Evolutionary conservation across 1,140 invertebrate species (phyloP), one percentile per base, ranked within the genome.

Genomic region (Acromyrmex charruanus): DNA sequence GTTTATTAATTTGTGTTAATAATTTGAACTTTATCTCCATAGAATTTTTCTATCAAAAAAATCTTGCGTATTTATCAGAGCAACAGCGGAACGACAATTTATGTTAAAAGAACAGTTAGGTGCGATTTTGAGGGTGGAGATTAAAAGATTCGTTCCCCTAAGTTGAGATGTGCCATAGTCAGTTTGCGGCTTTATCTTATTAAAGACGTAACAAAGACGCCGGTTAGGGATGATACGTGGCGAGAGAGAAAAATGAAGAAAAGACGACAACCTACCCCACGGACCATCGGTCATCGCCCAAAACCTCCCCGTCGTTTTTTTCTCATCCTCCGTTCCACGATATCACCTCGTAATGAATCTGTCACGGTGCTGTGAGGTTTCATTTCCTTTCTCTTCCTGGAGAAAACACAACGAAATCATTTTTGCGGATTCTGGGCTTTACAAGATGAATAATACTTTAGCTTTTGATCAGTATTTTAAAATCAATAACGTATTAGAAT

Each of bases 261-360:
- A 89, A 94, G 88, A 89, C 91, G 91, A 93, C 91, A 91, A 93
- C 92, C 93, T 94, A 94, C 92, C 93, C 92, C 92, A 93, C 92
- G 85, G 66, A 85, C 89, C 92, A 94, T 94, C 93, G 90, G 90
- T 94, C 93, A 94, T 93, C 93, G 75, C 77, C 84, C 58, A 91
- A 89, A 81, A 87, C 69, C 87, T 44, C 84, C 79, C 80, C 35
- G 61, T 90, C 74, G 61, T 87, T 68, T 74, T 44, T 44, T 58
- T 51, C 65, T 28, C 53, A 88, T 53, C 68, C 71, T 71, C 51
- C 35, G n/a, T 10, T 12, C 5, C 77, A 80, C 82, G 89, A 82
- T 91, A 90, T 87, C 80, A 72, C 39, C 63, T 69, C 59, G 87
- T 90, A 91, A 91, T 91, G 89, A 91, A 90, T 91, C 87, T 91